A percentile compares a stretch with the other conserved stretches of the same genome.
These are phyloP conservation scores for Trogon surrucura DNA, from an alignment of 2,113 vertebrate genomes.

Conservation along the genomic window DNA sequence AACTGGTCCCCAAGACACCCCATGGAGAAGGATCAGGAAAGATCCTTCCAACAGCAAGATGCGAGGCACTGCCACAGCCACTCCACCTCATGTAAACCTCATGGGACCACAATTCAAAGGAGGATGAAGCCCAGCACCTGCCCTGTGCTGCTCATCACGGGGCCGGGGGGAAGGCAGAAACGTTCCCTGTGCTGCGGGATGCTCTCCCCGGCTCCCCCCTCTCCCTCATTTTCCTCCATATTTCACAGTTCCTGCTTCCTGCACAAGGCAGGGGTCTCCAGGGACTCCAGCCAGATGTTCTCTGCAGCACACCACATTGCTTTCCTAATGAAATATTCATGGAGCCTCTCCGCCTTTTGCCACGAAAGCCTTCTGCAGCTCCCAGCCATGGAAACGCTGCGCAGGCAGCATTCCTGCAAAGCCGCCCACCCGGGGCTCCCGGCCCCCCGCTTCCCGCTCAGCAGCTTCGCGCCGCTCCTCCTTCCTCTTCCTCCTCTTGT, in stretches of 20 bases:
- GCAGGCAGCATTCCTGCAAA: conserved; percentile 46
- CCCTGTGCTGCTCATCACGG: rapidly evolving
- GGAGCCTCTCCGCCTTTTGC: conserved; percentile 56
- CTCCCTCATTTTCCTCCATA: conserved; percentile 41
- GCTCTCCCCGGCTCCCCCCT: neutral
- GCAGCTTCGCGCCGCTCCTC: neutral
- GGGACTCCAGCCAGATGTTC: conserved; percentile 78
- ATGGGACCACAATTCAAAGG: rapidly evolving
- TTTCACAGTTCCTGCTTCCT: conserved; percentile 76
- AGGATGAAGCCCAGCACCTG: rapidly evolving
- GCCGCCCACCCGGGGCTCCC: neutral
- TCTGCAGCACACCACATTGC: conserved; percentile 63
- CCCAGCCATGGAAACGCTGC: neutral
- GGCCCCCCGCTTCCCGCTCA: neutral
- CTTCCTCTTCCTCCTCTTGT: neutral
- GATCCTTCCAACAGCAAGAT: neutral
- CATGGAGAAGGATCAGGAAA: neutral
- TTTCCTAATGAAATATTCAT: conserved; percentile 76
- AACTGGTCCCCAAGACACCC: neutral
- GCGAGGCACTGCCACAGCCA: neutral
- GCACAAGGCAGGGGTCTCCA: conserved; percentile 65
- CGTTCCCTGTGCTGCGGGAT: neutral
- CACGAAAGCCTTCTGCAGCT: conserved; percentile 59
- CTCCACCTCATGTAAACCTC: neutral
- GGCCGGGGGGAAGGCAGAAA: neutral